Evolutionary conservation across 2,888 invertebrate species (phyloP).

Genomic region (Eristalinus sepulchralis): DNA sequence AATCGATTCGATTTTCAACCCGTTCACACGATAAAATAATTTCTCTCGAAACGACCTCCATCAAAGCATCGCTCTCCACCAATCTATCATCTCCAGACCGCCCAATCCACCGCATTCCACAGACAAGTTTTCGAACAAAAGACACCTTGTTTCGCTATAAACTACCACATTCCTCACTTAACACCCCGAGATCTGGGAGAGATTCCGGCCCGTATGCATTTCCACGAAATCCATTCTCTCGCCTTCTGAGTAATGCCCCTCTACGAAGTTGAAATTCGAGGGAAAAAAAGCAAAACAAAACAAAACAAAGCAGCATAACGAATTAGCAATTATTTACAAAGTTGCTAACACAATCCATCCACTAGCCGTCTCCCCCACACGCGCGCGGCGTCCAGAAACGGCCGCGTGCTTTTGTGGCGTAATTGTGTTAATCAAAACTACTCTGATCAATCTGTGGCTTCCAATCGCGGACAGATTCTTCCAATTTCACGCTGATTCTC

Average conservation of each 20-base stretch:
- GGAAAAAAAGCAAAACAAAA: background rate
- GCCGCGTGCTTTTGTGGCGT: background rate
- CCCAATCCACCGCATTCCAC: background rate
- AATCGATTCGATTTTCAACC: background rate
- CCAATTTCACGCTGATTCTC: background rate
- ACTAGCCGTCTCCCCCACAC: background rate
- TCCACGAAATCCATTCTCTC: background rate
- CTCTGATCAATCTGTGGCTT: conserved; percentile 3
- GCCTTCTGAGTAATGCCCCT: background rate
- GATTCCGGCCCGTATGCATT: background rate
- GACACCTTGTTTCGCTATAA: background rate
- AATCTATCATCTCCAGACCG: background rate
- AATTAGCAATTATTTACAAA: conserved; percentile 21
- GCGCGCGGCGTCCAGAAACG: background rate
- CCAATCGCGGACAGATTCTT: conserved; percentile 5
- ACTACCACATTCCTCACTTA: background rate
- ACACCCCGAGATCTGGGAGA: background rate
- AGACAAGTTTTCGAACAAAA: background rate
- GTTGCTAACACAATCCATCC: conserved; percentile 7
- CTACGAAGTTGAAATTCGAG: background rate
- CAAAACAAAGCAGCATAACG: conserved; percentile 23
- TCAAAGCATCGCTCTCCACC: background rate
- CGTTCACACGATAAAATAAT: background rate
- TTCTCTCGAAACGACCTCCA: background rate
- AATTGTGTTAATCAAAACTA: conserved; percentile 13